Base-by-base conservation (phyloP, 2,113 vertebrate species). In the Syrrhaptes paradoxus region DNA sequence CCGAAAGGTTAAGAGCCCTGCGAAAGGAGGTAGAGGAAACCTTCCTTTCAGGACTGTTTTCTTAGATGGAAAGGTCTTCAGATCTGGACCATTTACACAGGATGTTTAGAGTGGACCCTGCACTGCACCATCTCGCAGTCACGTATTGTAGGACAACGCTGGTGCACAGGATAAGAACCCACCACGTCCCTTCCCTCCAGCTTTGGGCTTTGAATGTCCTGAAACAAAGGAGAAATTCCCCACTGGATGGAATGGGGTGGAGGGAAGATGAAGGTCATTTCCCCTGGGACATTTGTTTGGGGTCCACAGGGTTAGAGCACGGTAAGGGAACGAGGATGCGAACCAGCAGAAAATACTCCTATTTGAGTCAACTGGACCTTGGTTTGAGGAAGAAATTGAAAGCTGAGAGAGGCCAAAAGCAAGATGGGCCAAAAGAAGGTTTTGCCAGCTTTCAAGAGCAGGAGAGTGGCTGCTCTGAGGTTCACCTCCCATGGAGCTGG, bases 91-190 rank as follows among this genome's bases (percentile, higher is more conserved):
- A 25, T 63, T 19, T 51, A n/a, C 28, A 10, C 8, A 11, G 29
- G 20, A 17, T 14, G n/a, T 66, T 18, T 25, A 17, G 25, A 19
- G 14, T 5, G 7, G 17, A 32, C 14, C 17, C 25, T 49, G 17
- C 31, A 25, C 32, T 72, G 32, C 34, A 7, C 17, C 10, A 11
- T n/a, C 31, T 45, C 31, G 17, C 13, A 15, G 10, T 17, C 26
- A 13, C 1, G 1, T 7, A 6, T 34, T 15, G 26, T 0, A 0
- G 29, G 54, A 17, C 13, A 45, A 43, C 1, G 0, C 10, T 0
- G 2, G 24, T 17, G 24, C 49, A 7, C 12, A 8, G 38, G 11
- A 31, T 45, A n/a, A 36, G 49, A n/a, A 45, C 16, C 16, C 25
- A 28, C 58, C 13, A 41, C 1, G 1, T 66, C 10, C 58, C 9